Percentiles rank a stretch among this genome's conserved stretches.
phyloP scores from a whole-genome alignment of 2,888 invertebrate species.

The Anthophora plumipes region DNA sequence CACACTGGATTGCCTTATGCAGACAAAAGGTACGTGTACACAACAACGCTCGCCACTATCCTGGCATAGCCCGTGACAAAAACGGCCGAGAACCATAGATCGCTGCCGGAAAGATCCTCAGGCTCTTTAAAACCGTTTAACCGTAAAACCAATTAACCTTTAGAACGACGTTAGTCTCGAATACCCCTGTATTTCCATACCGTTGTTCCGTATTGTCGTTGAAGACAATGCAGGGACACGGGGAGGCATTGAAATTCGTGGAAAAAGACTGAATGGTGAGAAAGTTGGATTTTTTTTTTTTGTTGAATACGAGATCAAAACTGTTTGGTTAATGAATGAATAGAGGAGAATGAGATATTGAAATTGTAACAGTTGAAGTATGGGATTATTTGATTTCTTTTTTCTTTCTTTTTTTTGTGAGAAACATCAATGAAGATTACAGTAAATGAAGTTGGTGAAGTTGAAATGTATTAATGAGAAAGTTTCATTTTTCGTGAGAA shows the following conservation, averaged over 20 bases:
- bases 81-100: background rate
- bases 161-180: background rate
- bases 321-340: too few species aligned
- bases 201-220: background rate
- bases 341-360: too few species aligned
- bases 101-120: constrained; percentile 5
- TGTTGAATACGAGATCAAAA: too few species aligned
- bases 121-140: constrained; percentile 11
- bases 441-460: background rate
- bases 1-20: constrained; percentile 53
- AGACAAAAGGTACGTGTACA: constrained; percentile 45
- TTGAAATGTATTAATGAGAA: background rate
- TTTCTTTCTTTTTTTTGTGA: background rate
- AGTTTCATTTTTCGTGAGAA: background rate
- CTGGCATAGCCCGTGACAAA: background rate
- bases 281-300: background rate
- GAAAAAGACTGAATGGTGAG: background rate
- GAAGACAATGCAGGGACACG: background rate
- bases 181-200: background rate
- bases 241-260: background rate
- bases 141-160: constrained; percentile 48
- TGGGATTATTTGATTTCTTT: background rate
- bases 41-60: background rate
- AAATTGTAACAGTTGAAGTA: too few species aligned
- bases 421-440: too few species aligned